Evolutionary conservation across 2,797 vertebrate genomes (phyloP).

Genomic region (Sphenodon punctatus): DNA sequence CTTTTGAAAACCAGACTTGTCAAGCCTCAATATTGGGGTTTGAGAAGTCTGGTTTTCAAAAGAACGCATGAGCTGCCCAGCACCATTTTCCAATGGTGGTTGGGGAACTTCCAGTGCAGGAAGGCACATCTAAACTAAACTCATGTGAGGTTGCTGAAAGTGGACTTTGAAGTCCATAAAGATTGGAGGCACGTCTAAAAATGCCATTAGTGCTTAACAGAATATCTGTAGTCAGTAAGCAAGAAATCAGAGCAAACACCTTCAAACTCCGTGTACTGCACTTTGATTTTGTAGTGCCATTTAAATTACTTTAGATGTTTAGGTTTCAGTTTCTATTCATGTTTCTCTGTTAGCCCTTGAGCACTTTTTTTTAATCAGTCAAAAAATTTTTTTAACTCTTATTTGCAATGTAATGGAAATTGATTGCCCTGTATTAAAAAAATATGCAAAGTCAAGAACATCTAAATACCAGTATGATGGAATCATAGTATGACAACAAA

Average conservation of each 20-base stretch:
- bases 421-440: neutral
- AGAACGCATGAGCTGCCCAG: no score
- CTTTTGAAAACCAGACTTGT: no score
- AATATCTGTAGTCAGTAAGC: neutral
- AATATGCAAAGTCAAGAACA: neutral
- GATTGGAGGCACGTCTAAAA: no score
- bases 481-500: neutral
- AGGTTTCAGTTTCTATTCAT: rapidly evolving
- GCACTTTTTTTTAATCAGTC: neutral
- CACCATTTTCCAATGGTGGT: rapidly evolving
- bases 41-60: no score
- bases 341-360: neutral
- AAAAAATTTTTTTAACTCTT: neutral
- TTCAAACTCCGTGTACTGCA: neutral
- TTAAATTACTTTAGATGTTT: neutral
- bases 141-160: neutral
- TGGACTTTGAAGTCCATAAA: no score
- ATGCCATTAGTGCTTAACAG: neutral
- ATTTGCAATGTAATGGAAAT: neutral
- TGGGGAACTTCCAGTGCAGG: no score
- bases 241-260: neutral
- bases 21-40: no score
- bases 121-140: neutral
- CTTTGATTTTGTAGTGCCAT: neutral
- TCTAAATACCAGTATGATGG: neutral